Evolutionary conservation across 2,888 invertebrate genomes (phyloP).

Genomic region (Malacosoma neustria): DNA sequence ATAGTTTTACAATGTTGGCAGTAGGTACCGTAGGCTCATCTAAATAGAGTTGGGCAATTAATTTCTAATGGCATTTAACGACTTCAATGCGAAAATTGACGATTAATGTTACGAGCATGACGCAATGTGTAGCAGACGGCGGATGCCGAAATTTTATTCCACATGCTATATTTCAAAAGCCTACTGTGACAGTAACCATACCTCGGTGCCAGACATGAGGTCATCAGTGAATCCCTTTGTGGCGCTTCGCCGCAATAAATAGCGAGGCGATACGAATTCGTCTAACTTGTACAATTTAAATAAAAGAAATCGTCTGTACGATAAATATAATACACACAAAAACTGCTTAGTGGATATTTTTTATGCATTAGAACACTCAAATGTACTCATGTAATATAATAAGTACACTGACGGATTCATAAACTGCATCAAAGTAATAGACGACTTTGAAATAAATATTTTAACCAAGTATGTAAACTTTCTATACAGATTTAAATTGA

Average conservation of each 20-base stretch:
- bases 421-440: too few species aligned
- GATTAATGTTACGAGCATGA: constrained; percentile 12
- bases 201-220: constrained; percentile 47
- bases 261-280: constrained; percentile 10
- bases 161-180: constrained; percentile 48
- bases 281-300: neutral
- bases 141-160: constrained; percentile 33
- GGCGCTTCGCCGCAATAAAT: constrained; percentile 25
- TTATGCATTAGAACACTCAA: too few species aligned
- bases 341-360: too few species aligned
- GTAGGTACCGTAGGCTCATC: neutral
- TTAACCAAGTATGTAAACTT: too few species aligned
- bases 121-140: constrained; percentile 24
- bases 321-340: too few species aligned
- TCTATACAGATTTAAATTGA: too few species aligned
- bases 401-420: too few species aligned
- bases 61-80: neutral
- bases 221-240: constrained; percentile 51
- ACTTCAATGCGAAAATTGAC: neutral
- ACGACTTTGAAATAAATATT: too few species aligned
- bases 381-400: too few species aligned
- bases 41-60: constrained; percentile 13
- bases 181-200: constrained; percentile 54
- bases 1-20: neutral
- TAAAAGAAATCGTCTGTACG: too few species aligned